phyloP scores from a whole-genome alignment of 2,888 invertebrate genomes.

The Drosophila testacea region DNA sequence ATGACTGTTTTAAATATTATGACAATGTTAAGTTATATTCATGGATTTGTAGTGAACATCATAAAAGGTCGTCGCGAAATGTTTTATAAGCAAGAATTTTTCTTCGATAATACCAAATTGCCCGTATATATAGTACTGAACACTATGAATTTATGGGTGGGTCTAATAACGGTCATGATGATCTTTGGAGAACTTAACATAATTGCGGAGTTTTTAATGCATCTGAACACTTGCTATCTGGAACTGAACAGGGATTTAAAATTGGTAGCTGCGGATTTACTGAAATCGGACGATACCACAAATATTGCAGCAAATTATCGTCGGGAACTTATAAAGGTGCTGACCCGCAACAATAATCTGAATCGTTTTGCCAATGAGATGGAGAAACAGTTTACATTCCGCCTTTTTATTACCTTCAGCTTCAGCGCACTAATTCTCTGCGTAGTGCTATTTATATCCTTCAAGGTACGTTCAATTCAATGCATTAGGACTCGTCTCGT shows the following conservation, averaged over 20 bases:
- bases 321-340: slow-evolving; percentile 42
- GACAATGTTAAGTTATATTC: slow-evolving; percentile 54
- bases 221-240: slow-evolving; percentile 74
- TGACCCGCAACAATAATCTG: slow-evolving; percentile 64
- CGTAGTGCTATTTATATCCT: slow-evolving; percentile 67
- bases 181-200: slow-evolving; percentile 71
- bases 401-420: slow-evolving; percentile 74
- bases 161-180: slow-evolving; percentile 56
- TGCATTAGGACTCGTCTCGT: too few relatives aligned
- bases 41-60: slow-evolving; percentile 52
- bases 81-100: slow-evolving; percentile 68
- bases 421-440: slow-evolving; percentile 74
- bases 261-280: slow-evolving; percentile 11
- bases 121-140: slow-evolving; percentile 60
- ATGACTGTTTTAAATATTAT: slow-evolving; percentile 63
- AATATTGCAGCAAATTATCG: slow-evolving; percentile 60
- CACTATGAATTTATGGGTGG: slow-evolving; percentile 50
- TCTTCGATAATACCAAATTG: slow-evolving; percentile 61
- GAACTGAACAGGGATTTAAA: slow-evolving; percentile 65
- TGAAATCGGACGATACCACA: neutral
- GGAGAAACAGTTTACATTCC: slow-evolving; percentile 69
- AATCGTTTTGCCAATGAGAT: slow-evolving; percentile 68
- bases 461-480: slow-evolving; percentile 56
- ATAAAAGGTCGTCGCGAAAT: slow-evolving; percentile 54
- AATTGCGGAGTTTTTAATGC: slow-evolving; percentile 73